A percentile compares a stretch with the other conserved stretches of the same genome.
phyloP scores from a whole-genome alignment of 2,113 vertebrate genomes.

The Hippocampus zosterae region DNA sequence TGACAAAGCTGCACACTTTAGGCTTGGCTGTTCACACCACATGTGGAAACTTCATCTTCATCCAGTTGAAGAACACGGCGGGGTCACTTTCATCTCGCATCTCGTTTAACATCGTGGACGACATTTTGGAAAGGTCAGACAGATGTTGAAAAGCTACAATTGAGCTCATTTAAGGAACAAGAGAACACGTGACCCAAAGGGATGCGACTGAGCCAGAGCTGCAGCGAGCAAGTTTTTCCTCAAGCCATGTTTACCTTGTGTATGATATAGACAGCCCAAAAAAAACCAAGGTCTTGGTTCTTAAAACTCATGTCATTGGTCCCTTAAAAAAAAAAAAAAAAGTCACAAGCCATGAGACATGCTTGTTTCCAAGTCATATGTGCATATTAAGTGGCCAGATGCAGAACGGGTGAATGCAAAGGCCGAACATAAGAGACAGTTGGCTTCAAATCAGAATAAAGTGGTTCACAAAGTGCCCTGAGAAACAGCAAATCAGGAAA shows the following conservation, averaged over 20 bases:
- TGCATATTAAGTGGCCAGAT: not conserved
- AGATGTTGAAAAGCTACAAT: no score
- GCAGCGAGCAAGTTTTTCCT: no score
- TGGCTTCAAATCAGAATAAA: slow-evolving; percentile 19
- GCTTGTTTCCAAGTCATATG: not conserved
- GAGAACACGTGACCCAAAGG: no score
- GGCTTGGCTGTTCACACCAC: not conserved
- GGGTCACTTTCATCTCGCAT: not conserved
- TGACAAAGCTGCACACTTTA: not conserved
- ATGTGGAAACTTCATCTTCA: not conserved
- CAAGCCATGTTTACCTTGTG: not conserved
- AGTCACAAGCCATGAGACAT: not conserved
- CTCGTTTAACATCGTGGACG: not conserved
- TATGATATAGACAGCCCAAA: not conserved
- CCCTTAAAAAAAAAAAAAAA: not conserved
- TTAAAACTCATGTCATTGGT: not conserved
- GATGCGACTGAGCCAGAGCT: no score
- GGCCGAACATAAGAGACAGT: not conserved
- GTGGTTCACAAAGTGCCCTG: slow-evolving; percentile 64
- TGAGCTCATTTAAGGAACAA: no score
- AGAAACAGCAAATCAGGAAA: slow-evolving; percentile 41
- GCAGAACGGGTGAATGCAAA: not conserved
- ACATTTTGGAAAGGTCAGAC: no score
- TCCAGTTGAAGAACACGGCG: not conserved
- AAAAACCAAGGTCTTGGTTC: not conserved